Base-by-base conservation (phyloP, 2,113 vertebrate species). In the Tor tambroides region DNA sequence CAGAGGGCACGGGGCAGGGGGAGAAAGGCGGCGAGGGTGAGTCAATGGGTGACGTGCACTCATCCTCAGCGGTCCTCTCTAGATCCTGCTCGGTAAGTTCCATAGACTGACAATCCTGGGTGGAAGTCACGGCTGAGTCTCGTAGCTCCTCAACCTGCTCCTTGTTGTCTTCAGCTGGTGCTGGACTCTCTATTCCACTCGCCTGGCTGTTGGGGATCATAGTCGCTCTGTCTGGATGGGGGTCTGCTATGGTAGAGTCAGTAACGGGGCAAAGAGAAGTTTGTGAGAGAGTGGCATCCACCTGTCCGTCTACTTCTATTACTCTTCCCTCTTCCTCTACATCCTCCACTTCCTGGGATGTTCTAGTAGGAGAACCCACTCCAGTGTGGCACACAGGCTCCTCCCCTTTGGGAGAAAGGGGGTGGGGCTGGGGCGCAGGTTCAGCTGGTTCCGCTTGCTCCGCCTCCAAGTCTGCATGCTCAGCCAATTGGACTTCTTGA, bases 401-500 rank as follows among this genome's bases (percentile, higher is more conserved):
- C 32, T 86, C 92, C 30, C 91, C n/a, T 5, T 90, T 85, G 65
- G 84, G 80, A 23, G 88, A 87, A 67, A 88, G 86, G 21, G 90
- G 90, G 56, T 93, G 85, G 3, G 92, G 79, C 83, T 92, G 93
- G 0, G 12, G 67, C 0, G 87, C 78, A 0, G 94, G 91, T 77
- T 92, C 87, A 2, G 92, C 91, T 17, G 93, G 93, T 90, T 90
- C 92, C 0, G 14, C 89, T 0, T 96, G 96, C 94, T 97, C 97
- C 89, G 95, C 96, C 94, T 97, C 94, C 32, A 94, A 92, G 89
- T 94, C 94, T 0, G 93, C 94, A 46, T 96, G 96, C 87, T 97
- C 96, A 28, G 96, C 95, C 15, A 96, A 91, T 91, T 91, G 95
- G 4, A 93, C 91, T 46, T 94, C 94, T 17, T 94, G 92, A 85